Conservation (phyloP, 1,140 invertebrate genomes). For the Bombus impatiens region DNA sequence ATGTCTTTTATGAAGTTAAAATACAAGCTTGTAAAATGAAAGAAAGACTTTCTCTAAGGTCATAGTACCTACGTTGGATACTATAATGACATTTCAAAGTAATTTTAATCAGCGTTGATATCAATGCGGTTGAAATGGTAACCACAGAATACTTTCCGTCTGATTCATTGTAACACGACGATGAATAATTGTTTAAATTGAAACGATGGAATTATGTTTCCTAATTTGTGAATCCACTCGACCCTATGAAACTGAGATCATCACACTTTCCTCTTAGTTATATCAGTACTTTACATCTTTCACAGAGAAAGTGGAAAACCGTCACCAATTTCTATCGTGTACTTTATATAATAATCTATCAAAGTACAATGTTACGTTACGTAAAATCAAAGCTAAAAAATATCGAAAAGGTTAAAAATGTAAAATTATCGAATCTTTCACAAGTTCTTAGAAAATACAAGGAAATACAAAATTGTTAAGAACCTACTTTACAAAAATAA, state of each 20-base stretch:
- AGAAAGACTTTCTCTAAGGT: background rate
- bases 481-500: too few relatives aligned
- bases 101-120: conserved; percentile 21
- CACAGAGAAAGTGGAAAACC: background rate
- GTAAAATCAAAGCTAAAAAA: too few relatives aligned
- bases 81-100: background rate
- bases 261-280: conserved; percentile 34
- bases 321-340: too few relatives aligned
- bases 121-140: conserved; percentile 6
- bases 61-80: background rate
- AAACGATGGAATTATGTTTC: conserved; percentile 74
- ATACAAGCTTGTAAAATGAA: background rate
- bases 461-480: too few relatives aligned
- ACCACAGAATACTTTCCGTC: conserved; percentile 27
- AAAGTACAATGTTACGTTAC: too few relatives aligned
- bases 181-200: conserved; percentile 73
- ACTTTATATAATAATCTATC: too few relatives aligned
- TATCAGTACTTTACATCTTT: background rate
- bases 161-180: conserved; percentile 47
- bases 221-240: conserved; percentile 75
- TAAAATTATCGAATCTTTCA: too few relatives aligned
- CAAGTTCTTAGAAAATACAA: too few relatives aligned
- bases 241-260: conserved; percentile 59
- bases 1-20: too few relatives aligned
- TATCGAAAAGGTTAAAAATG: too few relatives aligned